A percentile compares a stretch with the other conserved stretches of the same genome.
Conservation (phyloP, 2,888 invertebrate species). For the Lypha dubia region DNA sequence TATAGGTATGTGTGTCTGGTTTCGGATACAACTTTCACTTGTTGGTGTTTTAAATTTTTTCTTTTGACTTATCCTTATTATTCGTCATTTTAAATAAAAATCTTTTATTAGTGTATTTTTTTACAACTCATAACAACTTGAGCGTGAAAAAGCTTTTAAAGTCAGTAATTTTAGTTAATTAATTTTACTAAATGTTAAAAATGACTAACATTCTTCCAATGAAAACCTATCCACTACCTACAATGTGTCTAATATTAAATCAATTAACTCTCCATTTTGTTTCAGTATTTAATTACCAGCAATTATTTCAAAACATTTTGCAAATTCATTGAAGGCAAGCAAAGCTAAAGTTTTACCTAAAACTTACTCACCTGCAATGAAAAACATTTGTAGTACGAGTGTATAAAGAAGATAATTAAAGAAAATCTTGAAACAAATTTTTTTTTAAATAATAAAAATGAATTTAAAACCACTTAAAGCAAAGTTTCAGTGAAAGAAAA, state of each 20-base stretch:
- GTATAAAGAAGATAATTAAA: slow-evolving; percentile 1
- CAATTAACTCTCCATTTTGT: neutral
- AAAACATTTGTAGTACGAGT: neutral
- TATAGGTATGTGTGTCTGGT: too few relatives aligned
- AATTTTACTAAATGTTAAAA: neutral
- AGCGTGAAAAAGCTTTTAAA: neutral
- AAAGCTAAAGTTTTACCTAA: slow-evolving; percentile 5
- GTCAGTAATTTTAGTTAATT: neutral
- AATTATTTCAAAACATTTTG: neutral
- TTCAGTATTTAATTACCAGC: neutral
- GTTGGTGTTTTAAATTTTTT: too few relatives aligned
- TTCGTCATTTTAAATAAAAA: too few relatives aligned
- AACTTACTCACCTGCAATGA: slow-evolving; percentile 32
- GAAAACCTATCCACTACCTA: neutral
- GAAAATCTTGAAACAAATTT: neutral
- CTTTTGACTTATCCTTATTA: too few relatives aligned
- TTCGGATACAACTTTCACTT: too few relatives aligned
- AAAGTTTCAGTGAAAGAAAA: neutral
- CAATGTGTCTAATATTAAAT: neutral
- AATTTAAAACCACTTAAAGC: neutral
- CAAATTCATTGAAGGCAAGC: neutral
- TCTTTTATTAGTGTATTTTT: neutral
- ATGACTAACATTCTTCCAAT: neutral
- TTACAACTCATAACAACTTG: neutral
- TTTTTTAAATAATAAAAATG: neutral